Conservation (phyloP, 2,113 vertebrate species). For the Mormyrus iriodes region DNA sequence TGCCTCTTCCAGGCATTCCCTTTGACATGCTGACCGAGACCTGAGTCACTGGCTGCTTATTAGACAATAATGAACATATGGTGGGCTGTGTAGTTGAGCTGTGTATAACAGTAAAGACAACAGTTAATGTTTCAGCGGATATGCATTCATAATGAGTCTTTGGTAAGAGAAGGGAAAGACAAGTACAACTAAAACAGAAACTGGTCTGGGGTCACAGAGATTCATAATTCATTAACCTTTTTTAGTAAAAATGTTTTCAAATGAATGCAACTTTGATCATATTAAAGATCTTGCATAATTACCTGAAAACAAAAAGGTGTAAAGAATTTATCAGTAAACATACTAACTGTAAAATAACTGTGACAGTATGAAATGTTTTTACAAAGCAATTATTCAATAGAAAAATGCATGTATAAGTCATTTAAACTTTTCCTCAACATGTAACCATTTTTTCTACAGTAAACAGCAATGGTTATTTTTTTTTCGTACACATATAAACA, state of each 20-base stretch:
- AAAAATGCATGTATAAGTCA: not conserved
- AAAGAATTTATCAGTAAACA: not conserved
- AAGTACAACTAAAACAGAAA: not conserved
- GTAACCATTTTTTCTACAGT: not conserved
- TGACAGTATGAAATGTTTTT: not conserved
- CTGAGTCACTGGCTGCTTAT: constrained; percentile 16
- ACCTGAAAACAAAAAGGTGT: not conserved
- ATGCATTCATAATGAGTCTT: constrained; percentile 13
- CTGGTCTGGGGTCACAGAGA: not conserved
- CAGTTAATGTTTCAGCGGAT: not conserved
- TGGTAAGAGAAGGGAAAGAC: not conserved
- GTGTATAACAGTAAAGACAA: constrained; percentile 12
- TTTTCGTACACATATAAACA: not conserved
- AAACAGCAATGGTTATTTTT: not conserved
- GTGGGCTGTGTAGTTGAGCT: constrained; percentile 3
- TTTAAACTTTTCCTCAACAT: not conserved
- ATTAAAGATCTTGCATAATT: not conserved
- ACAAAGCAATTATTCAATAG: not conserved
- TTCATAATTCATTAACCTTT: not conserved
- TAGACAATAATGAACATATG: constrained; percentile 20
- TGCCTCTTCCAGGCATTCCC: not conserved
- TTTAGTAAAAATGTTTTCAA: not conserved
- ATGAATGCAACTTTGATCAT: not conserved
- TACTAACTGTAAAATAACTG: not conserved
- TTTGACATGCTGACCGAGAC: constrained; percentile 15